These are phyloP conservation scores for Aptenodytes forsteri DNA, from an alignment of 2,113 vertebrate species.

Conservation along the genomic window DNA sequence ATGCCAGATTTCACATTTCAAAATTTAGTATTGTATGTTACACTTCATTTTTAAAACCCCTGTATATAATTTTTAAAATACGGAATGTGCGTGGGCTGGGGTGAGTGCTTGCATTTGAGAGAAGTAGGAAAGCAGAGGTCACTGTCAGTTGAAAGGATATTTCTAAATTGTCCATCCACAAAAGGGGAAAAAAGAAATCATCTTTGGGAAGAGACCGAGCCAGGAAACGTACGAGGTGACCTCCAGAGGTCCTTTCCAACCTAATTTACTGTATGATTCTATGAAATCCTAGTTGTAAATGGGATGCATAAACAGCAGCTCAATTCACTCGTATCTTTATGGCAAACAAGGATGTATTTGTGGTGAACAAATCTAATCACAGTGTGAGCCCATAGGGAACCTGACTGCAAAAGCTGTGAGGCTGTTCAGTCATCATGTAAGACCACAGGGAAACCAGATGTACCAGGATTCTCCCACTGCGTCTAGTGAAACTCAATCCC, in stretches of 20 bases:
- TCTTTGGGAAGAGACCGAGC: background rate
- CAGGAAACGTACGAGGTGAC: slow-evolving; percentile 21
- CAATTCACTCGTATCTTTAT: background rate
- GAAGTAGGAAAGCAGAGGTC: background rate
- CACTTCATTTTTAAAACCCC: background rate
- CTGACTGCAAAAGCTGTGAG: slow-evolving; percentile 61
- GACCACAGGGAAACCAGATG: slow-evolving; percentile 72
- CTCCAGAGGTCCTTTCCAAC: slow-evolving; percentile 42
- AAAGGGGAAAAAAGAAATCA: background rate
- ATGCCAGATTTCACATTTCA: background rate
- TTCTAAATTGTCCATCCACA: background rate
- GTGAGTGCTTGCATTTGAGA: background rate
- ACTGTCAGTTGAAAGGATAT: background rate
- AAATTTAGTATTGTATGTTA: background rate
- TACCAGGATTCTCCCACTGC: slow-evolving; percentile 64
- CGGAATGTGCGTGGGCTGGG: background rate
- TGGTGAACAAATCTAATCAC: slow-evolving; percentile 68
- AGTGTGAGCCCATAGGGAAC: slow-evolving; percentile 60
- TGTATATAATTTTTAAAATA: background rate
- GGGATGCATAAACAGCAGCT: slow-evolving; percentile 34
- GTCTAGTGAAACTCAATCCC: slow-evolving; percentile 55
- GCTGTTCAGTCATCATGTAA: slow-evolving; percentile 68
- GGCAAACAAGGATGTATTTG: slow-evolving; percentile 56
- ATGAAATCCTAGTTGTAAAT: slow-evolving; percentile 41
- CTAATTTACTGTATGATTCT: slow-evolving; percentile 59